phyloP scores from a whole-genome alignment of 2,888 invertebrate genomes.

The Scotopteryx bipunctaria region DNA sequence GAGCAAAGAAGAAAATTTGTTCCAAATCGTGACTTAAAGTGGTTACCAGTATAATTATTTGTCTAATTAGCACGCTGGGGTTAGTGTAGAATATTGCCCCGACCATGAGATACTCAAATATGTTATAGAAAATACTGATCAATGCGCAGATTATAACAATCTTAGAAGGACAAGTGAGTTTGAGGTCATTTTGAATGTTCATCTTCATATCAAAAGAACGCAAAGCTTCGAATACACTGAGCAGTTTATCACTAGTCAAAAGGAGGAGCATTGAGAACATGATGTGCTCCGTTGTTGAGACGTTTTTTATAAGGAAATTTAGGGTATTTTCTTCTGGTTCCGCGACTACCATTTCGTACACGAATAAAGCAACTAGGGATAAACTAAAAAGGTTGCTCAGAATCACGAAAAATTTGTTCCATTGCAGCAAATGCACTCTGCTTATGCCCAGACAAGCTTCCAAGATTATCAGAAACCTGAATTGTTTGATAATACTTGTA shows the following conservation, averaged over 20 bases:
- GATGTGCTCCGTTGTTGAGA: slow-evolving; percentile 14
- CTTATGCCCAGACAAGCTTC: slow-evolving; percentile 9
- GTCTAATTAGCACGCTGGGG: background rate
- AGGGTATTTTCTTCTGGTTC: background rate
- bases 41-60: background rate
- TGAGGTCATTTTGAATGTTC: slow-evolving; percentile 48
- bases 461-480: slow-evolving; percentile 5
- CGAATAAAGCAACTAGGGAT: background rate
- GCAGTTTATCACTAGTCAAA: background rate
- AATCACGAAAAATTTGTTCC: background rate
- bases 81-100: background rate
- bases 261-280: background rate
- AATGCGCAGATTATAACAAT: slow-evolving; percentile 32
- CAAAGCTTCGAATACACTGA: slow-evolving; percentile 34
- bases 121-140: slow-evolving; percentile 33
- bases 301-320: background rate
- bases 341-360: background rate
- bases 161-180: slow-evolving; percentile 30
- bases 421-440: slow-evolving; percentile 35
- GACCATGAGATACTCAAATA: background rate
- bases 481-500: background rate
- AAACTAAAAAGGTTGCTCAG: background rate
- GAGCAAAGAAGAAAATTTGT: slow-evolving; percentile 49
- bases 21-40: slow-evolving; percentile 56
- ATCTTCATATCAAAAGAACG: slow-evolving; percentile 50